Percentiles rank a stretch among this genome's conserved stretches.
Conservation (phyloP, 2,113 vertebrate species). For the Terrapene triunguis region DNA sequence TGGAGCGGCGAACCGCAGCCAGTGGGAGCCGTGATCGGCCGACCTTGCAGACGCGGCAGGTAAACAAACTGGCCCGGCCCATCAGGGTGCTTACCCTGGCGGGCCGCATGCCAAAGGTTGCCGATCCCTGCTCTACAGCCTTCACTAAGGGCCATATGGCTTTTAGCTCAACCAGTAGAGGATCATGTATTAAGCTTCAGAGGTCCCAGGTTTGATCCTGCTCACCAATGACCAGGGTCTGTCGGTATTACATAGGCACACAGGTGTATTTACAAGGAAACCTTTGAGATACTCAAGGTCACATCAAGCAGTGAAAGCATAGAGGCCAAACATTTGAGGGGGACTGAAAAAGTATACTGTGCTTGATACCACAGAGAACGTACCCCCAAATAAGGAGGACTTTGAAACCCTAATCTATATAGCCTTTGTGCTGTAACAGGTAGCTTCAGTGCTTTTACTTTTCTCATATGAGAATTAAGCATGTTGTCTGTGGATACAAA, state of each 20-base stretch:
- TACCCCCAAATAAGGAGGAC: background rate
- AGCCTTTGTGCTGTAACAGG: background rate
- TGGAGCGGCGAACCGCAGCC: no score
- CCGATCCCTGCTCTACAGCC: no score
- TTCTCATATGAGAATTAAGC: background rate
- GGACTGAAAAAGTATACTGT: background rate
- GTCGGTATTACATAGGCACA: background rate
- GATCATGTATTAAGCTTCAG: no score
- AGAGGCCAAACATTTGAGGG: background rate
- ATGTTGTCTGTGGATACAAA: background rate
- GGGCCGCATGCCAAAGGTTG: no score
- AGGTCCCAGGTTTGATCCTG: no score
- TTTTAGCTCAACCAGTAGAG: no score
- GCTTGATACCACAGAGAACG: background rate
- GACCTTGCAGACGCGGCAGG: no score
- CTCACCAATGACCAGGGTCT: no score
- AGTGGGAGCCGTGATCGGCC: no score
- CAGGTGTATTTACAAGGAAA: background rate
- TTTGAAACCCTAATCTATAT: background rate
- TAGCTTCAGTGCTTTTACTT: background rate
- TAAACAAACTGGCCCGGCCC: no score
- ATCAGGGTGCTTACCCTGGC: no score
- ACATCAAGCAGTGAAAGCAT: background rate
- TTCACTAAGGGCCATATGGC: no score
- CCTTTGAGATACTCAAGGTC: background rate